phyloP scores from a whole-genome alignment of 92 coral and sea anemone genomes.

The Actinernus sp. region DNA sequence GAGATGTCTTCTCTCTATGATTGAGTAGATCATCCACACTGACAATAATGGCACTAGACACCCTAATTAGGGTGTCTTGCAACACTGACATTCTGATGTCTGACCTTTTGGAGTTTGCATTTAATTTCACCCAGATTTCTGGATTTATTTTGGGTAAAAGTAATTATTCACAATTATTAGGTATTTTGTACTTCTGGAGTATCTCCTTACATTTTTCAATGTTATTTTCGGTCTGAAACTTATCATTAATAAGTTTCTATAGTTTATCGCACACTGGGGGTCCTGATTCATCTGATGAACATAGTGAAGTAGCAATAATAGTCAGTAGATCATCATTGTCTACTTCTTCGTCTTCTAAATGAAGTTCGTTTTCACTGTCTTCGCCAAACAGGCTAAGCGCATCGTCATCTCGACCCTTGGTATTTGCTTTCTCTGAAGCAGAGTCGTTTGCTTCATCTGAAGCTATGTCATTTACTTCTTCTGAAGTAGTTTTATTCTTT shows the following conservation, averaged over 20 bases:
- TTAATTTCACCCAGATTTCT: constrained; percentile 40
- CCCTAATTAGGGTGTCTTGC: constrained; percentile 36
- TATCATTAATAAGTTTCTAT: too few species aligned
- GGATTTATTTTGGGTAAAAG: constrained; percentile 18
- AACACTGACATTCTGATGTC: constrained; percentile 23
- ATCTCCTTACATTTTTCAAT: constrained; percentile 49
- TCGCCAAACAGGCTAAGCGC: constrained; percentile 11
- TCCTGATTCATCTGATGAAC: constrained; percentile 18
- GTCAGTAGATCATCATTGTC: constrained; percentile 21
- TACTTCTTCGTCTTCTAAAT: constrained; percentile 4
- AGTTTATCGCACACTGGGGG: too few species aligned
- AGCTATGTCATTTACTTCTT: too few species aligned
- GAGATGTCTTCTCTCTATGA: constrained; percentile 36
- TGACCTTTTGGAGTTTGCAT: constrained; percentile 20
- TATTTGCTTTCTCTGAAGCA: constrained; percentile 18
- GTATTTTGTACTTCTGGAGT: constrained; percentile 27
- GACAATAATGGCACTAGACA: constrained; percentile 28
- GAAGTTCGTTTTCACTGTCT: not conserved
- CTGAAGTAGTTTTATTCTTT: constrained; percentile 10
- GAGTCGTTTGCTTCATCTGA: too few species aligned
- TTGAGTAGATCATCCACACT: constrained; percentile 12
- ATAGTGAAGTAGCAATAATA: constrained; percentile 7
- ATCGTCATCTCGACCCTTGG: constrained; percentile 11
- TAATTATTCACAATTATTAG: constrained; percentile 16
- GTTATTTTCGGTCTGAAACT: constrained; percentile 21